Evolutionary conservation across 2,113 vertebrate genomes (phyloP).

Genomic region (Passer montanus): DNA sequence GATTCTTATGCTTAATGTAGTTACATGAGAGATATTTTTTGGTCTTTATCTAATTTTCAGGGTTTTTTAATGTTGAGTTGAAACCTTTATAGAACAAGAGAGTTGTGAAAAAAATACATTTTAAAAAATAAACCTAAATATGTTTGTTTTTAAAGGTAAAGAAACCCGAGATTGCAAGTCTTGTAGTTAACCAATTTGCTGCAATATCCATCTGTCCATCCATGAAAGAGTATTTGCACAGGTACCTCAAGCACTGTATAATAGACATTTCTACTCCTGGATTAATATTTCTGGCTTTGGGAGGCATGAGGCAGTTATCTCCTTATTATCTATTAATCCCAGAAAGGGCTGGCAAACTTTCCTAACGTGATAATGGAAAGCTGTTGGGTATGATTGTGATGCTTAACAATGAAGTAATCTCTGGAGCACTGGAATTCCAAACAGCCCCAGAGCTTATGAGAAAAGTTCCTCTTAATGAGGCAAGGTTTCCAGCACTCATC

Average conservation of each 20-base stretch:
- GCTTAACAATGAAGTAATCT: constrained; percentile 8
- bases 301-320: not conserved
- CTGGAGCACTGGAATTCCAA: constrained; percentile 17
- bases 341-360: not conserved
- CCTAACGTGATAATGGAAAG: not conserved
- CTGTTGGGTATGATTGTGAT: not conserved
- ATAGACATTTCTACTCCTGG: not conserved
- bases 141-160: not conserved
- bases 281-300: not conserved
- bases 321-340: not conserved
- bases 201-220: not conserved
- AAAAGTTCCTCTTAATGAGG: not conserved
- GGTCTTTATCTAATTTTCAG: not conserved
- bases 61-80: not conserved
- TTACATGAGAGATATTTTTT: not conserved
- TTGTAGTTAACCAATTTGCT: not conserved
- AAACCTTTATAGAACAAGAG: not conserved
- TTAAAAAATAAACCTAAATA: not conserved
- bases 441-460: not conserved
- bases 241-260: not conserved
- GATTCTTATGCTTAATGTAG: not conserved
- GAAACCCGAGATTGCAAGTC: not conserved
- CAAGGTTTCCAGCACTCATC: constrained; percentile 8
- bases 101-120: not conserved
- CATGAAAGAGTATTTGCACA: not conserved